phyloP scores from a whole-genome alignment of 2,797 vertebrate genomes.

The Nasua narica region DNA sequence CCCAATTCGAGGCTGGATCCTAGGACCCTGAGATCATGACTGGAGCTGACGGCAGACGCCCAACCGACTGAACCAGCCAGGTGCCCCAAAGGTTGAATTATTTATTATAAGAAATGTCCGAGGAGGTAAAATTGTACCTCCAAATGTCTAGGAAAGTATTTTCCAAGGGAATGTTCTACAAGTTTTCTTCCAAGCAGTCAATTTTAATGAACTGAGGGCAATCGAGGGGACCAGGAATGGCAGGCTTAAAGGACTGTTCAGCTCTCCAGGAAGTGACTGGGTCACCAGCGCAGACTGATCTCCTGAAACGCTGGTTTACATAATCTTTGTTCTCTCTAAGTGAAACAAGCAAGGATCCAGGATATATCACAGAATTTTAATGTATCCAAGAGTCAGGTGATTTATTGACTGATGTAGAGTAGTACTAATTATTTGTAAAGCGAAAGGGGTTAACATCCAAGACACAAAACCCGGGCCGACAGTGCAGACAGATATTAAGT shows the following conservation, averaged over 20 bases:
- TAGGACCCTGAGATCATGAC: too few species aligned
- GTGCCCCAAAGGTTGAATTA: neutral
- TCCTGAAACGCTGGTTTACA: neutral
- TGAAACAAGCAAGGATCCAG: neutral
- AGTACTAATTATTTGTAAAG: neutral
- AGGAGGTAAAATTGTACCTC: neutral
- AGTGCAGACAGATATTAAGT: neutral
- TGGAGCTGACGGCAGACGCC: too few species aligned
- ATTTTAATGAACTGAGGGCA: neutral
- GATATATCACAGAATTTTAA: neutral
- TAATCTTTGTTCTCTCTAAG: neutral
- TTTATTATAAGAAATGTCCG: neutral
- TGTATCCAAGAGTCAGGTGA: neutral
- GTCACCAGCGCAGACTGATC: neutral
- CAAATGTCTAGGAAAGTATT: neutral
- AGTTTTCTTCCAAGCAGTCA: neutral
- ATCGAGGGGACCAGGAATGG: neutral
- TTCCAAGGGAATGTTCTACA: neutral
- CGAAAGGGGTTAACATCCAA: neutral
- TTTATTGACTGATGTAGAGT: neutral
- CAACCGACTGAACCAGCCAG: too few species aligned
- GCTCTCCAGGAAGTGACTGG: neutral
- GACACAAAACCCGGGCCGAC: neutral
- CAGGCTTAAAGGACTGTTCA: neutral
- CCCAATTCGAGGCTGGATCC: too few species aligned